Evolutionary conservation across 2,888 invertebrate species (phyloP).

Genomic region (Ochropleura plecta): DNA sequence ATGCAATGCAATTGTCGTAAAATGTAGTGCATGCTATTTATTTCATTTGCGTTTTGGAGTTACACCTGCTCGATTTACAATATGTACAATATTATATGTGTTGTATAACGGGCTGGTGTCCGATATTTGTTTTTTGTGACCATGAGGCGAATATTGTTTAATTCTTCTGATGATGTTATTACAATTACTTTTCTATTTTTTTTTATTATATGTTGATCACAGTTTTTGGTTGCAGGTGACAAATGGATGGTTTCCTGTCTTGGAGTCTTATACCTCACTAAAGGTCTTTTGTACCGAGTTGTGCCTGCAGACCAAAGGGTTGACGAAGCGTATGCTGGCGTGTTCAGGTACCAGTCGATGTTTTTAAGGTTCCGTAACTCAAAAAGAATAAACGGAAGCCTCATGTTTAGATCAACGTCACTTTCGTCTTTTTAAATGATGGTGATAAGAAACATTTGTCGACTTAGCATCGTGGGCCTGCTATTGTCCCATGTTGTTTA

Average conservation of each 20-base stretch:
- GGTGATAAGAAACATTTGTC: neutral
- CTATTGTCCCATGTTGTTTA: neutral
- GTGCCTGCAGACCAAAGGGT: conserved; percentile 97
- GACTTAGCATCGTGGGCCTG: neutral
- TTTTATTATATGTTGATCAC: conserved; percentile 24
- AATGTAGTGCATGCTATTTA: neutral
- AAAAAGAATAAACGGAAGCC: too few species aligned
- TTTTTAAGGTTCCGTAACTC: too few species aligned
- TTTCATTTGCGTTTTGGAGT: too few species aligned
- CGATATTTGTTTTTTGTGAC: neutral
- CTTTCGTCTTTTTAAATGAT: neutral
- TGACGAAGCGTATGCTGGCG: conserved; percentile 93
- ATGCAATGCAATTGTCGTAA: conserved; percentile 12
- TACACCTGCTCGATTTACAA: too few species aligned
- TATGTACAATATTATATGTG: too few species aligned
- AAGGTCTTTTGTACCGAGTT: conserved; percentile 97
- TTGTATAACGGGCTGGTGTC: too few species aligned
- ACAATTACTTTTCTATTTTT: too few species aligned
- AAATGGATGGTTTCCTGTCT: conserved; percentile 97
- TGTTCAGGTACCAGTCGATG: conserved; percentile 90
- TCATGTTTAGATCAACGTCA: neutral
- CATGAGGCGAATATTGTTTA: neutral
- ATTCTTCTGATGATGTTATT: neutral
- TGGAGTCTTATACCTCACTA: conserved; percentile 95
- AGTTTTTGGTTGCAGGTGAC: conserved; percentile 92